A percentile compares a stretch with the other conserved stretches of the same genome.
These are phyloP conservation scores for Pollenia labialis DNA, from an alignment of 2,888 invertebrate species.

Conservation along the genomic window DNA sequence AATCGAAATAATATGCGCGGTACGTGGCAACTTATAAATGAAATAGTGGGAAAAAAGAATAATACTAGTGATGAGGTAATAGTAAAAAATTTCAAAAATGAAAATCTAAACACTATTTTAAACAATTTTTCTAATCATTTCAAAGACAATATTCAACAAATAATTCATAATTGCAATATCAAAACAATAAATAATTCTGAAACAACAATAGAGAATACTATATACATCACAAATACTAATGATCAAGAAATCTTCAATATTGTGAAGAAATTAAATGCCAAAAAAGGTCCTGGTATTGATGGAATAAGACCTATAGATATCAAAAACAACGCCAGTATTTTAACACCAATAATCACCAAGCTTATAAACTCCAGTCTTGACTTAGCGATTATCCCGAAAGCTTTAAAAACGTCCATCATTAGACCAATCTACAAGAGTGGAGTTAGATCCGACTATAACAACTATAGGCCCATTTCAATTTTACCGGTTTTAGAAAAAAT, in stretches of 20 bases:
- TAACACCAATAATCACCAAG: neutral
- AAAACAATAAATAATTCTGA: no score
- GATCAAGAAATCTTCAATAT: neutral
- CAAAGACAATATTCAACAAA: no score
- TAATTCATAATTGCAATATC: no score
- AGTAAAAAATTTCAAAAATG: no score
- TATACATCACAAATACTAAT: no score
- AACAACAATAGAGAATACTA: no score
- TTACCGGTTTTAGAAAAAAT: slow-evolving; percentile 1
- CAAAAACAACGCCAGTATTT: neutral
- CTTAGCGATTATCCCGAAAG: neutral
- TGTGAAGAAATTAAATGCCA: neutral
- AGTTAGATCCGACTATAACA: neutral
- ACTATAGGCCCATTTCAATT: slow-evolving; percentile 3
- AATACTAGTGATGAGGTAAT: neutral
- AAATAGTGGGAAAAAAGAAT: neutral
- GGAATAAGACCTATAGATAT: neutral
- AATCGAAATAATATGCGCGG: neutral
- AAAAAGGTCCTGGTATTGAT: neutral
- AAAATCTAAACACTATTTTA: no score
- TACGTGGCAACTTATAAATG: neutral
- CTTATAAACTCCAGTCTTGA: neutral
- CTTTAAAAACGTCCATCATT: neutral
- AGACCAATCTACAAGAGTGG: neutral
- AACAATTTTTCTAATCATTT: no score